Evolutionary conservation across 2,888 invertebrate species (phyloP).

Genomic region (Napeogenes sylphis): DNA sequence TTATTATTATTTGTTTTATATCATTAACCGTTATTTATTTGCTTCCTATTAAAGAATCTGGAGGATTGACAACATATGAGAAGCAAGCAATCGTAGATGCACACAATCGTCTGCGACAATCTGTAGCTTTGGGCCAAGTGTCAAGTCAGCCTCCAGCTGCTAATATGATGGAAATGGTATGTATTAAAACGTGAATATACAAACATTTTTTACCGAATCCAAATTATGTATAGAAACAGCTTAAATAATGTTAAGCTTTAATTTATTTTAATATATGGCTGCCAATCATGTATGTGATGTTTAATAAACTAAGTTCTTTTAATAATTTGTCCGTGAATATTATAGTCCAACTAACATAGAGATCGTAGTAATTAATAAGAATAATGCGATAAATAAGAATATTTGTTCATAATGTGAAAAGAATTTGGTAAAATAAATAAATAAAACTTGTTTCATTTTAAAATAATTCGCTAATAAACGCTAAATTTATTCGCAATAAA

Average conservation of each 20-base stretch:
- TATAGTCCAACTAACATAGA: too few relatives aligned
- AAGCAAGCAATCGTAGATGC: constrained; percentile 86
- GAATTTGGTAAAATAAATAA: neutral
- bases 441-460: constrained; percentile 8
- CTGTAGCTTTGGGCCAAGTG: constrained; percentile 87
- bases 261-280: too few relatives aligned
- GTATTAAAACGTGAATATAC: constrained; percentile 32
- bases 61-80: constrained; percentile 83
- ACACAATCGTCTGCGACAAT: constrained; percentile 88
- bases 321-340: too few relatives aligned
- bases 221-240: too few relatives aligned
- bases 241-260: too few relatives aligned
- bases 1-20: constrained; percentile 2
- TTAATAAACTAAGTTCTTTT: too few relatives aligned
- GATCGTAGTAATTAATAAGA: neutral
- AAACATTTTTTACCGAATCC: neutral
- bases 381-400: neutral
- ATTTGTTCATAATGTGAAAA: neutral
- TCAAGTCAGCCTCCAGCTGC: constrained; percentile 86
- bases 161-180: constrained; percentile 92
- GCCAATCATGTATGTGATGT: too few relatives aligned
- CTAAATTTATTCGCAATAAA: constrained; percentile 17
- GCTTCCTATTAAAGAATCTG: constrained; percentile 72
- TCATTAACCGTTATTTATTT: constrained; percentile 4
- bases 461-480: constrained; percentile 9